Percentiles rank a stretch among this genome's conserved stretches.
Conservation (phyloP, 2,113 vertebrate species). For the Alouatta palliata region DNA sequence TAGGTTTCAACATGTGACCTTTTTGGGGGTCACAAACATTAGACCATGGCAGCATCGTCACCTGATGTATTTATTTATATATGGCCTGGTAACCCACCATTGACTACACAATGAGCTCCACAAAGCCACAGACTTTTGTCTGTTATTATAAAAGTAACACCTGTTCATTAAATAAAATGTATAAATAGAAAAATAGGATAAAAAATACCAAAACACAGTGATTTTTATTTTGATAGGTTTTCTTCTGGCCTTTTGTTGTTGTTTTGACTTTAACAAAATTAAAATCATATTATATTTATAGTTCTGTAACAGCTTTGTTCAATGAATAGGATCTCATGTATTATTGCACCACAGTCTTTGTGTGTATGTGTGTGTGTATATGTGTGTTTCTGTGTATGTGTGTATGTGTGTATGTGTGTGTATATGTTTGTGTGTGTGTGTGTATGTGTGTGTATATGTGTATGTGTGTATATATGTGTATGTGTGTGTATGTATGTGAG, state of each 20-base stretch:
- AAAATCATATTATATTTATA: background rate
- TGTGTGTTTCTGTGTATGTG: no score
- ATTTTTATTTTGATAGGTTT: background rate
- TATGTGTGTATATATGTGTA: background rate
- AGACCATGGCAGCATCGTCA: background rate
- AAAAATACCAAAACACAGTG: background rate
- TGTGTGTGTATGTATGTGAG: no score
- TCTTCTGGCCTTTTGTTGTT: background rate
- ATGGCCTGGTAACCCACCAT: background rate
- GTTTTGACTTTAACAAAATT: background rate
- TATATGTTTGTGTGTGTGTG: background rate
- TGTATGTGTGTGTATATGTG: background rate
- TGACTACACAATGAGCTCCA: background rate
- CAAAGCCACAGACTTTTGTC: background rate
- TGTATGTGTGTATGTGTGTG: no score
- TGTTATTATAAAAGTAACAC: background rate
- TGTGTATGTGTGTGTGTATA: background rate
- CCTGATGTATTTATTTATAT: background rate
- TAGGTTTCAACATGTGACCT: background rate
- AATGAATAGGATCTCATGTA: background rate
- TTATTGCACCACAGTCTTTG: background rate
- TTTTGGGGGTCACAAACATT: background rate
- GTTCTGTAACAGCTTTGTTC: background rate
- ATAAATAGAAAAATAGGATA: slow-evolving; percentile 16
- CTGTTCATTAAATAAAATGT: background rate